Conservation (phyloP, 2,797 vertebrate genomes). For the Chrysocyon brachyurus region DNA sequence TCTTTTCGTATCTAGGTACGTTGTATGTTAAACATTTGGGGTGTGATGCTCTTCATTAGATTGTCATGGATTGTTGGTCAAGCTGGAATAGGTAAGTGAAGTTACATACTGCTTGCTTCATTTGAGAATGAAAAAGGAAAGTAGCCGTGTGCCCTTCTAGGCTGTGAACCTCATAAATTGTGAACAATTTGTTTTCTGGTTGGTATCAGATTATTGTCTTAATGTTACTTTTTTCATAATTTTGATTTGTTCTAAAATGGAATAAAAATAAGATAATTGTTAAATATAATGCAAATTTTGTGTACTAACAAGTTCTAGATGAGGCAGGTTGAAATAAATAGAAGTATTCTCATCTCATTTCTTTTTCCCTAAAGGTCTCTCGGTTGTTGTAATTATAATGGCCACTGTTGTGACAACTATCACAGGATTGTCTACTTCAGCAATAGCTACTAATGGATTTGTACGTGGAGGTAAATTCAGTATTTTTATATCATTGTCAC, state of each 20-base stretch:
- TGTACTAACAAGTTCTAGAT: background rate
- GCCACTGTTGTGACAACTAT: constrained; percentile 98
- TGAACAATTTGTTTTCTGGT: background rate
- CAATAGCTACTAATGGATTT: constrained; percentile 99
- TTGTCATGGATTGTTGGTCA: constrained; percentile 99
- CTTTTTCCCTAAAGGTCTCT: constrained; percentile 90
- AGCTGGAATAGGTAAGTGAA: constrained; percentile 95
- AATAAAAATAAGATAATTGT: constrained; percentile 35
- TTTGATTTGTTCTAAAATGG: constrained; percentile 45
- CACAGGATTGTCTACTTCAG: constrained; percentile 98
- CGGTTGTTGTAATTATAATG: constrained; percentile 95
- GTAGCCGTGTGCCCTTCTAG: background rate
- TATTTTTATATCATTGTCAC: background rate
- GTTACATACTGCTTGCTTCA: background rate
- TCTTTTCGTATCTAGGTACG: constrained; percentile 91
- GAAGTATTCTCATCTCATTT: constrained; percentile 26
- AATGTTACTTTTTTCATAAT: constrained; percentile 14
- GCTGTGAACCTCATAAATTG: background rate
- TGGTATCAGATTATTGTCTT: background rate
- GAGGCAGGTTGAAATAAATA: background rate
- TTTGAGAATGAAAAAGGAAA: constrained; percentile 9
- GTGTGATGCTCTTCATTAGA: constrained; percentile 99
- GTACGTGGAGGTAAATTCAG: constrained; percentile 96
- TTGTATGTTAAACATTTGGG: constrained; percentile 99
- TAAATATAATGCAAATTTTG: background rate